phyloP scores from a whole-genome alignment of 1,140 invertebrate species.

The Oreohelix idahoensis region DNA sequence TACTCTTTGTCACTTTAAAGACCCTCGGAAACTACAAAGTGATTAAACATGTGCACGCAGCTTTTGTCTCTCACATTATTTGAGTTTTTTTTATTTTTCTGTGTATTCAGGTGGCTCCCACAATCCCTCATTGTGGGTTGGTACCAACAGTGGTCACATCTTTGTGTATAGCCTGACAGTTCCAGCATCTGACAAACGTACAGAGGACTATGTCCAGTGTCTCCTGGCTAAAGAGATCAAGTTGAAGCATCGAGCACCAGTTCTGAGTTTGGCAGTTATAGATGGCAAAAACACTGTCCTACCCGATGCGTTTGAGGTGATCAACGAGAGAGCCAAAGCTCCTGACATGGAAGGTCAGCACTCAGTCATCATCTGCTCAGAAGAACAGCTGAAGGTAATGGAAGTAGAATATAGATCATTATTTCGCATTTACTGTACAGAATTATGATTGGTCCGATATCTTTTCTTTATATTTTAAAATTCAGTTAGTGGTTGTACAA shows the following conservation, averaged over 20 bases:
- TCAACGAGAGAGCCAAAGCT: slow-evolving; percentile 80
- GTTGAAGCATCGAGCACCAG: slow-evolving; percentile 93
- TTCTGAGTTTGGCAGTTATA: slow-evolving; percentile 92
- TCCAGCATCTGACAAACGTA: slow-evolving; percentile 74
- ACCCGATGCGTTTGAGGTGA: slow-evolving; percentile 82
- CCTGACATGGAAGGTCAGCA: slow-evolving; percentile 75
- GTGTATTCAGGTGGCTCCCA: slow-evolving; percentile 81
- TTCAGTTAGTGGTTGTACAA: no score
- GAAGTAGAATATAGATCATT: no score
- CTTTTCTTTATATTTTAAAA: no score
- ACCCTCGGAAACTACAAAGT: no score
- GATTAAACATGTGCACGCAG: no score
- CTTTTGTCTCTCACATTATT: no score
- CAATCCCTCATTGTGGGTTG: slow-evolving; percentile 94
- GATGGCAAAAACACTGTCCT: slow-evolving; percentile 85
- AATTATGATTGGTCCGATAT: no score
- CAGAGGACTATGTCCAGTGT: slow-evolving; percentile 61
- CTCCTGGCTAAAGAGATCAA: slow-evolving; percentile 92
- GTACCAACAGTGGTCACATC: slow-evolving; percentile 93
- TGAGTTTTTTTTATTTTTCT: background rate
- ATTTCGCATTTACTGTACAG: no score
- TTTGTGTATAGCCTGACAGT: slow-evolving; percentile 89
- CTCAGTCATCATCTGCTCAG: slow-evolving; percentile 91
- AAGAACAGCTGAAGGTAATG: slow-evolving; percentile 93
- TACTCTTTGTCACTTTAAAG: no score